phyloP scores from a whole-genome alignment of 2,888 invertebrate species.

The Rhyacophila evoluta region DNA sequence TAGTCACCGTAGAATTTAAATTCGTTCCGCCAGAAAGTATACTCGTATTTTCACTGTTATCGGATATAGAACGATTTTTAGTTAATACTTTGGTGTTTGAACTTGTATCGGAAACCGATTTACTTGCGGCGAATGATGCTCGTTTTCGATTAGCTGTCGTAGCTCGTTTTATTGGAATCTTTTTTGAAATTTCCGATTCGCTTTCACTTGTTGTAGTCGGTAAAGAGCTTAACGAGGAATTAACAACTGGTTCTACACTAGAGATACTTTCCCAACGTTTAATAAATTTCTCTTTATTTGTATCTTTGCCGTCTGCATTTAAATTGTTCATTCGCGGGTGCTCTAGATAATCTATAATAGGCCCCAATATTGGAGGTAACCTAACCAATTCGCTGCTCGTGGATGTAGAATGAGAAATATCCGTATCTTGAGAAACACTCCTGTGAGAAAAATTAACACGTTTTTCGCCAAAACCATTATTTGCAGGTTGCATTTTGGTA shows the following conservation, averaged over 20 bases:
- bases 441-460: constrained; percentile 69
- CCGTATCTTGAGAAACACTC: constrained; percentile 74
- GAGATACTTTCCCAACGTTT: constrained; percentile 75
- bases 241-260: constrained; percentile 78
- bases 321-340: constrained; percentile 65
- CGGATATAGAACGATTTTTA: constrained; percentile 58
- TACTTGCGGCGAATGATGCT: constrained; percentile 64
- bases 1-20: constrained; percentile 62
- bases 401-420: constrained; percentile 72
- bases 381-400: constrained; percentile 72
- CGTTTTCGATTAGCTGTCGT: constrained; percentile 64
- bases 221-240: constrained; percentile 75
- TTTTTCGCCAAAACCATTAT: constrained; percentile 67
- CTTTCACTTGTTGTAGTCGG: constrained; percentile 68
- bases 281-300: constrained; percentile 54
- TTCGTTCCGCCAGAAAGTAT: constrained; percentile 66
- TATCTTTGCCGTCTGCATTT: constrained; percentile 7
- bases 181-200: constrained; percentile 63
- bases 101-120: constrained; percentile 67
- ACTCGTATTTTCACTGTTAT: constrained; percentile 65
- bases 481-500: constrained; percentile 53
- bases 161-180: constrained; percentile 62
- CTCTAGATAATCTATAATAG: constrained; percentile 76
- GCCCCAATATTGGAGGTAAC: constrained; percentile 78
- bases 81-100: constrained; percentile 57